These are phyloP conservation scores for Torymus aiolomorphi DNA, from an alignment of 2,888 invertebrate genomes.

Conservation along the genomic window DNA sequence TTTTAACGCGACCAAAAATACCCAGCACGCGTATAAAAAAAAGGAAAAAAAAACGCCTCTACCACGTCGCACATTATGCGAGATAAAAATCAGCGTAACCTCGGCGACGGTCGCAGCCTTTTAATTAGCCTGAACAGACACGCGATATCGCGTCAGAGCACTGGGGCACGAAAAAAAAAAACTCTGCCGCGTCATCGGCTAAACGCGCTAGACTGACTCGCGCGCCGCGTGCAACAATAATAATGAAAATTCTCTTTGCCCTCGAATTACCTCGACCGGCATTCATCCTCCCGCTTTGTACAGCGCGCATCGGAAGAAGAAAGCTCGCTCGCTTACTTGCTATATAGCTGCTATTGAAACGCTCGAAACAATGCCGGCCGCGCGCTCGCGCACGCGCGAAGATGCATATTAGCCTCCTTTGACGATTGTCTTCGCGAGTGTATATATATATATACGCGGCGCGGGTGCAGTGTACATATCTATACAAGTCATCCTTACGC, in stretches of 20 bases:
- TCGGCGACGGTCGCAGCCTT: background rate
- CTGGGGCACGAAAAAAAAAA: too few species aligned
- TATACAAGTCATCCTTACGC: too few species aligned
- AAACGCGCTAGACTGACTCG: too few species aligned
- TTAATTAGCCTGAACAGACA: background rate
- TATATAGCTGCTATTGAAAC: background rate
- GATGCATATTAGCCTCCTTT: constrained; percentile 24
- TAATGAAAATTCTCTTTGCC: background rate
- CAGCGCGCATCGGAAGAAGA: too few species aligned
- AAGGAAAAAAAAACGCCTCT: background rate
- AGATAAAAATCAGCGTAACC: constrained; percentile 25
- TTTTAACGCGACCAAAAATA: too few species aligned
- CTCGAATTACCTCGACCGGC: background rate
- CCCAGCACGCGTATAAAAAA: too few species aligned
- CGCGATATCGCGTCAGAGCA: too few species aligned
- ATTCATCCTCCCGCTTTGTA: background rate
- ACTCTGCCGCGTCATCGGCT: too few species aligned
- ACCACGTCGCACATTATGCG: constrained; percentile 23
- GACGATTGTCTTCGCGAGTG: too few species aligned
- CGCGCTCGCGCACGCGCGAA: background rate
- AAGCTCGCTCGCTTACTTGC: too few species aligned
- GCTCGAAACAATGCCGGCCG: constrained; percentile 24
- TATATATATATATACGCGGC: too few species aligned
- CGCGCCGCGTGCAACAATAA: background rate
- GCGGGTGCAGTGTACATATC: too few species aligned